A percentile compares a stretch with the other conserved stretches of the same genome.
Evolutionary conservation across 2,888 invertebrate genomes (phyloP).

Genomic region (Xestia c-nigrum): DNA sequence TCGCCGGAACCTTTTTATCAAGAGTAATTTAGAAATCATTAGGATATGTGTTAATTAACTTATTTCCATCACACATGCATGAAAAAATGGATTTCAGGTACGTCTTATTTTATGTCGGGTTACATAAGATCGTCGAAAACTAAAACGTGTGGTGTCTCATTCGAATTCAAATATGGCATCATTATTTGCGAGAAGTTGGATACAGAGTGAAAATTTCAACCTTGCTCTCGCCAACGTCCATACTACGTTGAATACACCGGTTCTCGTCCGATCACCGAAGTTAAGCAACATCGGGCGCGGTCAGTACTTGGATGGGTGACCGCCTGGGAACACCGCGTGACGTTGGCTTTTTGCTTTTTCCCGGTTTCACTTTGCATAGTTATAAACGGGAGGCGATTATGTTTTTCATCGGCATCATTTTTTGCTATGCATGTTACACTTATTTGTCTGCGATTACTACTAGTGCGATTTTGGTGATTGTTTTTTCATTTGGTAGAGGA

Average conservation of each 20-base stretch:
- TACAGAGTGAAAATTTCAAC: not conserved
- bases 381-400: no score
- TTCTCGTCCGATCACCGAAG: constrained; percentile 88
- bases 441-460: no score
- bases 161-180: not conserved
- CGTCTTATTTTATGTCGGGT: not conserved
- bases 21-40: no score
- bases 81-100: not conserved
- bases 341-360: constrained; percentile 67
- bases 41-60: no score
- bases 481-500: no score
- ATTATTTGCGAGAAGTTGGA: not conserved
- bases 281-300: constrained; percentile 87
- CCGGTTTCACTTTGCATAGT: no score
- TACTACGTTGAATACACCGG: constrained; percentile 84
- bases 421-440: no score
- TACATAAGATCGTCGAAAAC: no score
- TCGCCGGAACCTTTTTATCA: no score
- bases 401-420: no score
- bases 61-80: not conserved
- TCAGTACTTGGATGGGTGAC: constrained; percentile 88
- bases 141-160: not conserved
- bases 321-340: constrained; percentile 85
- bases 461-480: no score
- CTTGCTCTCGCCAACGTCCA: not conserved